Conservation (phyloP, 2,797 vertebrate species). For the Cossypha heuglini region DNA sequence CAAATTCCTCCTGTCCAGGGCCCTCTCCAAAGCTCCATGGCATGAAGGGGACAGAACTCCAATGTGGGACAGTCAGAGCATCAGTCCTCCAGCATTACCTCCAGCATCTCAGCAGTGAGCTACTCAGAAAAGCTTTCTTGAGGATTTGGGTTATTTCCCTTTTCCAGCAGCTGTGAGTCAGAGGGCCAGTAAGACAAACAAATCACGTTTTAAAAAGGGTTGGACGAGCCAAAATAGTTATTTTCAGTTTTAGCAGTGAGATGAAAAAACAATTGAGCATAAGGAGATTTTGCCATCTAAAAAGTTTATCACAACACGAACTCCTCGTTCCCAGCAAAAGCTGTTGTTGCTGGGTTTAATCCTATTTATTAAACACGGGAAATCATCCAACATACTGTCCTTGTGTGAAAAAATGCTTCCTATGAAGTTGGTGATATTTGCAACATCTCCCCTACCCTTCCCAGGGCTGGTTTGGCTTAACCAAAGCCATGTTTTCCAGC, state of each 20-base stretch:
- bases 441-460: background rate
- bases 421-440: background rate
- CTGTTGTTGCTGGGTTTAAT: background rate
- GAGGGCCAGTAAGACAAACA: background rate
- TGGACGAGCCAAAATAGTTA: background rate
- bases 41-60: background rate
- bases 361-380: slow-evolving; percentile 6
- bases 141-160: background rate
- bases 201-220: background rate
- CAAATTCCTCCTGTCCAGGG: fast-evolving
- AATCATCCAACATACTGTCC: background rate
- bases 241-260: slow-evolving; percentile 16
- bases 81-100: background rate
- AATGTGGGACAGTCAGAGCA: background rate
- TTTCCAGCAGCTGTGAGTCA: background rate
- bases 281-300: slow-evolving; percentile 21
- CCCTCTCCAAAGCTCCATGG: background rate
- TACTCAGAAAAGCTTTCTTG: background rate
- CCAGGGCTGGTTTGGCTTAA: background rate
- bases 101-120: background rate
- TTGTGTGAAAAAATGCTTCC: background rate
- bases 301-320: slow-evolving; percentile 3
- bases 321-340: background rate
- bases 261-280: slow-evolving; percentile 30
- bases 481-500: background rate